Percentiles rank a stretch among this genome's conserved stretches.
Evolutionary conservation across 2,797 vertebrate genomes (phyloP).

Genomic region (Clamator glandarius): DNA sequence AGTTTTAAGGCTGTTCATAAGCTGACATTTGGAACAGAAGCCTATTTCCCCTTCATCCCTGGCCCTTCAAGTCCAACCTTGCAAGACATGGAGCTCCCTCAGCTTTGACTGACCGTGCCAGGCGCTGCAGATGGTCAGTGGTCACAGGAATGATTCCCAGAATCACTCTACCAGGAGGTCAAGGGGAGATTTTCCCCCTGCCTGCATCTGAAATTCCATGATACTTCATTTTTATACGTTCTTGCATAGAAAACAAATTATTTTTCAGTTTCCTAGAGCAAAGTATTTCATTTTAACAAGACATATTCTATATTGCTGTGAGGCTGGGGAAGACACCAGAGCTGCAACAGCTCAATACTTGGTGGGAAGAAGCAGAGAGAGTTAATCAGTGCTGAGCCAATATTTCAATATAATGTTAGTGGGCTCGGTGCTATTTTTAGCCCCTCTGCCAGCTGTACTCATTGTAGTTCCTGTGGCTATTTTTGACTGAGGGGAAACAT

Average conservation of each 20-base stretch:
- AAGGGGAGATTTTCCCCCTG: background rate
- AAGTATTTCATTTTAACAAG: background rate
- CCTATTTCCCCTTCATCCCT: background rate
- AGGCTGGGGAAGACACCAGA: background rate
- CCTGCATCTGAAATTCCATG: background rate
- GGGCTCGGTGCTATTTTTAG: constrained; percentile 36
- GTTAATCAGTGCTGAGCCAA: constrained; percentile 34
- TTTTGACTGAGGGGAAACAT: background rate
- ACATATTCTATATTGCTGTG: background rate
- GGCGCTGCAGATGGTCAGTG: background rate
- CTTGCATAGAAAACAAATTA: background rate
- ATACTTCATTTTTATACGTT: background rate
- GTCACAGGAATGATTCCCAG: background rate
- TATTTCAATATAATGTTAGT: background rate
- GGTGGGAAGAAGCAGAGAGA: background rate
- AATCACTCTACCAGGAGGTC: background rate
- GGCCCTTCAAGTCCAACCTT: background rate
- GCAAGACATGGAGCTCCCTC: background rate
- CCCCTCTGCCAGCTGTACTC: background rate
- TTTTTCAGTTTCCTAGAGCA: background rate
- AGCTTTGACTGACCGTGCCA: background rate
- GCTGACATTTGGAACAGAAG: background rate
- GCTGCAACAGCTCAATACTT: background rate
- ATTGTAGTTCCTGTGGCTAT: background rate
- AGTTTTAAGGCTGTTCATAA: background rate